Percentiles rank a stretch among this genome's conserved stretches.
Evolutionary conservation across 2,797 vertebrate species (phyloP).

Genomic region (Sciurus vulgaris): DNA sequence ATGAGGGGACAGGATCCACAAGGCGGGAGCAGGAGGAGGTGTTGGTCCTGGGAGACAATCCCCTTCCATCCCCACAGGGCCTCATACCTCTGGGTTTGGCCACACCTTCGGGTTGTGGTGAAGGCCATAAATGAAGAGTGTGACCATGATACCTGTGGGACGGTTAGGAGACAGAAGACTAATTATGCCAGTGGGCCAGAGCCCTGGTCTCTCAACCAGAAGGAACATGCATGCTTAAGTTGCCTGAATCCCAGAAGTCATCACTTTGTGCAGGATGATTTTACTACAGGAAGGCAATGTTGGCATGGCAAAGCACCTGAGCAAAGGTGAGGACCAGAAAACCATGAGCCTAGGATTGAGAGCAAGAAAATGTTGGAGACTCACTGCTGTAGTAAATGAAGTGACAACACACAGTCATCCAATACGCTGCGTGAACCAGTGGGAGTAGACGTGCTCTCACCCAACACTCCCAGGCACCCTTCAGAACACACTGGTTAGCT

Average conservation of each 20-base stretch:
- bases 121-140: constrained; percentile 62
- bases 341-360: neutral
- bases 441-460: too few relatives aligned
- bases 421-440: too few relatives aligned
- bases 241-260: neutral
- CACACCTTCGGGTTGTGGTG: constrained; percentile 74
- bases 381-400: neutral
- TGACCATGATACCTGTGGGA: neutral
- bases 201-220: neutral
- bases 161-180: neutral
- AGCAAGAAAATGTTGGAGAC: neutral
- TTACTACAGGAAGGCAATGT: neutral
- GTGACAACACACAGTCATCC: too few relatives aligned
- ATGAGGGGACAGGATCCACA: neutral
- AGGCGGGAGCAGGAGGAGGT: neutral
- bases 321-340: neutral
- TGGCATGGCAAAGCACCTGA: neutral
- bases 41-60: neutral
- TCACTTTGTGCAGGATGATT: neutral
- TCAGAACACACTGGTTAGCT: too few relatives aligned
- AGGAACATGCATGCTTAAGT: too few relatives aligned
- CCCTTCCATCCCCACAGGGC: neutral
- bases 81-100: constrained; percentile 73
- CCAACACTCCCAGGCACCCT: too few relatives aligned
- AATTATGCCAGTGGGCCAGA: too few relatives aligned